Evolutionary conservation across 64 coral and sea anemone species (phyloP), one percentile per base, ranked within the genome.

Genomic region (Astreopora myriophthalma): DNA sequence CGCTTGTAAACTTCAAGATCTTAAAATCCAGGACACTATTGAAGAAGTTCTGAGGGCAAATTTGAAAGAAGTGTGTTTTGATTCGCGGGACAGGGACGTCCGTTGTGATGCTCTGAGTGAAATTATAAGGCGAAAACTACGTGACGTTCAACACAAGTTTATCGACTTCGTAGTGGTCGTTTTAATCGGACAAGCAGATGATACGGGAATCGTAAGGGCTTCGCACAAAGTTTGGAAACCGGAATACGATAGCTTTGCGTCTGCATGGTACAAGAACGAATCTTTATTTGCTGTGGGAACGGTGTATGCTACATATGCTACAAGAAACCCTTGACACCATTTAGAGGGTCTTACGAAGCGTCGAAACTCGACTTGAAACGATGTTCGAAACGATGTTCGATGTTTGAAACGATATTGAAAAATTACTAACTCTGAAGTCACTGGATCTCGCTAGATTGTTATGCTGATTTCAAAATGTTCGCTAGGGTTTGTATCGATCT

Each of bases 161-260:
- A 25, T 87, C 11, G 76, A 90, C 48, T 73, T 96, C 16, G 49
- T 68, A 3, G 95, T 96, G 26, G 51, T 96, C 62, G 95, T 96
- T 44, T 86, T 96, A 42, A 96, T 96, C 10, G 95, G 95, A 19
- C 75, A 90, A 86, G 86, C 76, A 26, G 85, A 81, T 30, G 95
- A 96, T 46, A 96, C 91, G 28, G 90, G 86, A 36, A 85, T 96
- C 19, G 95, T 86, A 64, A 96, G 94, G 49, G 95, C 95, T 17
- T 94, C 91, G 29, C 95, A 96, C 9, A 85, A 88, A 42, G 95
- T 96, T 63, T 96, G 95, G 95, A 94, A 96, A 14, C 95, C 95
- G 1, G 88, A 96, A 2, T 96, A 96, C 58, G 87, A 96, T 77
- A 96, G 95, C 26, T 96, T 90, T 33, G 88, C 95, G 14, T 94